Evolutionary conservation across 2,113 vertebrate species (phyloP), one percentile per base, ranked within the genome.

Genomic region (Mystacornis crossleyi): DNA sequence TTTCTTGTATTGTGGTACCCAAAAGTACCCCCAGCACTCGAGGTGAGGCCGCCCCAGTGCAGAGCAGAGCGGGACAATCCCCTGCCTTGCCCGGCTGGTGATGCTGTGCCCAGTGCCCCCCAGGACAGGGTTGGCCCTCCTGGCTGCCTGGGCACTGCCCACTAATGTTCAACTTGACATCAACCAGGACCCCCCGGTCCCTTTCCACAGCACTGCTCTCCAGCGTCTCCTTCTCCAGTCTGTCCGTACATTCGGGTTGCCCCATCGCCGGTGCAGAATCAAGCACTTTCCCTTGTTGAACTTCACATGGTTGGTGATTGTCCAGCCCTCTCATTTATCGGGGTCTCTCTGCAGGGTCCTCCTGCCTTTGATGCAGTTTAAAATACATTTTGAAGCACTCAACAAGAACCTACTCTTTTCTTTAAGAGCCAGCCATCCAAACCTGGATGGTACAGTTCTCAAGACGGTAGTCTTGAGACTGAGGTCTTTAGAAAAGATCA

Each of bases 51-150:
- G 2, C 26, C 17, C 20, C 26, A 83, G 67, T 0, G 6, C 40
- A 54, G n/a, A 38, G 17, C 21, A 72, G 33, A 33, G 47, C 1
- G 0, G 33, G 48, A 64, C 26, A 72, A 64, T 61, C 17, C 21
- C 17, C 38, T 45, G 26, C 48, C 33, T 26, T 54, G 10, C 21
- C 67, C 0, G 0, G 25, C 47, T 43, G 55, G 6, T 0, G 0
- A 33, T 38, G 28, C 23, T 36, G 47, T 5, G 19, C 36, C 34
- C 34, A 45, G 34, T 60, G 18, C 2, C 11, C 29, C 33, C 16
- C 48, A 72, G 58, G 69, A 33, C 28, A 47, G 0, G 1, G 1
- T 0, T 54, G 40, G 1, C 14, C 18, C 69, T 38, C 48, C 23
- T 38, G 48, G 38, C 40, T 54, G 38, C 38, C 40, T 14, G 21